A percentile compares a stretch with the other conserved stretches of the same genome.
phyloP scores from a whole-genome alignment of 1,140 invertebrate species.

The Helicoverpa zea region DNA sequence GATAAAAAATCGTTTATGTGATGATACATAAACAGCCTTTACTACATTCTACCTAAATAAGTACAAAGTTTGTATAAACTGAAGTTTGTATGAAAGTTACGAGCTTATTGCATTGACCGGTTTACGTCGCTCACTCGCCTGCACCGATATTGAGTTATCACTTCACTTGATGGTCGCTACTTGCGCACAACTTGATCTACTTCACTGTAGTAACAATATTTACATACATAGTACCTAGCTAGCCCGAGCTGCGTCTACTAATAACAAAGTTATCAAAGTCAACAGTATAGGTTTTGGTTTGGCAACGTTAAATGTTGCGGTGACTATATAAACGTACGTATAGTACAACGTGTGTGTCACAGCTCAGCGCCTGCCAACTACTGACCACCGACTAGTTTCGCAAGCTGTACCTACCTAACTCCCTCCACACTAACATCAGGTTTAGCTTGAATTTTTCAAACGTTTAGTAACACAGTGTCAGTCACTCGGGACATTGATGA shows the following conservation, averaged over 20 bases:
- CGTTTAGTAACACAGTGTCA: background rate
- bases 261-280: too few relatives aligned
- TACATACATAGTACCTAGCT: too few relatives aligned
- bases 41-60: background rate
- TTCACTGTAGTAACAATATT: background rate
- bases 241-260: too few relatives aligned
- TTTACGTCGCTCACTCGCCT: conserved; percentile 1
- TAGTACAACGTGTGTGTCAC: background rate
- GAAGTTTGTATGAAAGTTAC: background rate
- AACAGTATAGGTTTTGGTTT: too few relatives aligned
- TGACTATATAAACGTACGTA: background rate
- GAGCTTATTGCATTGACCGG: conserved; percentile 3
- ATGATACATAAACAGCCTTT: too few relatives aligned
- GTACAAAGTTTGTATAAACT: background rate
- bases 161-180: background rate
- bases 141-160: background rate
- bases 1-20: too few relatives aligned
- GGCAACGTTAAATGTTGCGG: background rate
- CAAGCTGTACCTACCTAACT: background rate
- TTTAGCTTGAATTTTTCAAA: background rate
- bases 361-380: conserved; percentile 7
- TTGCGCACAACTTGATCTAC: background rate
- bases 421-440: background rate
- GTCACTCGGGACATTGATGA: background rate
- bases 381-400: background rate